Evolutionary conservation across 2,888 invertebrate species (phyloP), one percentile per base, ranked within the genome.

Genomic region (Drosophila mercatorum): DNA sequence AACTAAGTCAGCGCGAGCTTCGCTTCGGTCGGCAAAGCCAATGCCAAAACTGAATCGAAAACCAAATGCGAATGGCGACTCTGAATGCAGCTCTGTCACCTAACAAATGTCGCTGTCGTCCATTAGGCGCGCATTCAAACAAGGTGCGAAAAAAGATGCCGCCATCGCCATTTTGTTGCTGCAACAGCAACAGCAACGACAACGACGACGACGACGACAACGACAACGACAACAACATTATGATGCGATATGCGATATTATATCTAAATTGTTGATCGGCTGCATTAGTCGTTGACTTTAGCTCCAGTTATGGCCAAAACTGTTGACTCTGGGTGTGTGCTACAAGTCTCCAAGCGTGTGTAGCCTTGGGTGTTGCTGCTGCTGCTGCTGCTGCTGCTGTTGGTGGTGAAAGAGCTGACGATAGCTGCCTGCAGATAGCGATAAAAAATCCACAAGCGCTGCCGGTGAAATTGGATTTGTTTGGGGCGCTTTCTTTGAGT

Each of bases 231-330:
- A 84, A 70, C 86, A 71, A 83, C 83, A 83, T 88, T 83, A 89
- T 84, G 84, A 85, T 86, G 90, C 83, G 90, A 90, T 89, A 86
- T 90, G 89, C 89, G 90, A 88, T 90, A 89, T 88, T 80, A 81
- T 87, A 87, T 87, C 87, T 87, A 87, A 90, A 87, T 90, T 90
- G 87, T 86, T 88, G 89, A 87, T 90, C 87, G 87, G 78, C 80
- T 89, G 89, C 89, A 80, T 87, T 88, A 80, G 76, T 75, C 61
- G 49, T 43, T 56, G 52, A 61, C 58, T 57, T 57, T 55, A 79
- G 89, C 85, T 84, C 81, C 76, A 86, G 89, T 88, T 86, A 89
- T 88, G 89, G 88, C 79, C 78, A 74, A 65, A 68, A 63, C 40
- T 78, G 69, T 71, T 65, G 69, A 40, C 47, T 68, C 47, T 68